Base-by-base conservation (phyloP, 2,888 invertebrate species). In the Disparrhopalites patrizii region DNA sequence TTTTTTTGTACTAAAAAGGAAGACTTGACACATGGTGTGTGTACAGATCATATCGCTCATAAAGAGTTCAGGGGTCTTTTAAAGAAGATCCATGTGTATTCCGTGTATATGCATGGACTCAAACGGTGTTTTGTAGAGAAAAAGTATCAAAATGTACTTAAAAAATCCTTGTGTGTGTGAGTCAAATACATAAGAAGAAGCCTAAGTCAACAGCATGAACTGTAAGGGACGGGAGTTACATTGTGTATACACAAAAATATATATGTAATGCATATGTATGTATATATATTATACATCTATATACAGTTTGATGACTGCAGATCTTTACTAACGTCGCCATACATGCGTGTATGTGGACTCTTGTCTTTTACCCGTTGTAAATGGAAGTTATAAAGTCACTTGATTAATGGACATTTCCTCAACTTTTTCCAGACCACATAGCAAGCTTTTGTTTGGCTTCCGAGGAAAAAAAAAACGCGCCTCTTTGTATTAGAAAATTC, bases 331-430 rank as follows among this genome's bases (percentile, higher is more conserved):
- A n/a, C n/a, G n/a, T n/a, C n/a, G n/a, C n/a, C n/a, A n/a, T n/a
- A n/a, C n/a, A n/a, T n/a, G n/a, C n/a, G n/a, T 47, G 43, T 54
- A 50, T 36, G 55, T 56, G 54, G 31, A 36, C n/a, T 30, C 13
- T 51, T 58, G 58, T n/a, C n/a, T n/a, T n/a, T n/a, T n/a, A n/a
- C n/a, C n/a, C 55, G 40, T 63, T 68, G 66, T 66, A 66, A 68
- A 64, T 67, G 61, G 67, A 58, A 60, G 68, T 68, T 66, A 68
- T 66, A 62, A 65, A 68, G 68, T 68, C 68, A 66, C 63, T 66
- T 66, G 68, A 68, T 68, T 68, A 68, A 68, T 68, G 66, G 68
- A 63, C 63, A 63, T 68, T 68, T 68, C 68, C 68, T 68, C 66
- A 61, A 54, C 60, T 62, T 68, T n/a, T 68, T 68, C 63, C 60